Base-by-base conservation (phyloP, 2,888 invertebrate species). In the Tetragnatha montana region DNA sequence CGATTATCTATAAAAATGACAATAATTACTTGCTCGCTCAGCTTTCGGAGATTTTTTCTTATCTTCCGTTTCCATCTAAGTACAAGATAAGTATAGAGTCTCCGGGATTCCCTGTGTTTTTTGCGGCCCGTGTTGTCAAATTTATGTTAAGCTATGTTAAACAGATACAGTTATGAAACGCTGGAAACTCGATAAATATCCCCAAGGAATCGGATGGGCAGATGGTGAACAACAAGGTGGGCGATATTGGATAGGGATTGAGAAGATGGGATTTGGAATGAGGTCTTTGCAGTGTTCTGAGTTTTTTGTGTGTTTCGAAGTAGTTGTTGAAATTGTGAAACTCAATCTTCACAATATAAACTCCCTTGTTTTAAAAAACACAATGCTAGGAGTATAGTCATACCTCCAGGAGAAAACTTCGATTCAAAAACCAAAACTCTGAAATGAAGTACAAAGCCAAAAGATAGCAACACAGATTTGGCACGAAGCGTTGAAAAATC, bases 141-240 rank as follows among this genome's bases (percentile, higher is more conserved):
- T 85, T 89, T 89, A 89, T 89, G 89, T 85, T 89, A 89, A 89
- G 85, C 87, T 87, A 87, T 87, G 87, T 50, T 87, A 87, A 87
- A 69, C 85, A 85, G 85, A 89, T 89, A 89, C 89, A 69, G 89
- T 85, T 81, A 81, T 81, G 68, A 81, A 78, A 76, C 22, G 75
- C 70, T 50, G 49, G 76, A 68, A 85, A 81, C 68, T 69, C 14
- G 73, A 87, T 68, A 75, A 75, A 87, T 68, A 79, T 21, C 19
- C 1, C 19, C 21, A 51, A 81, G 60, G 75, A 68, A n/a, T 17
- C 19, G 1, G n/a, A 17, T 19, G 35, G 1, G 21, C 75, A 88
- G 79, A 50, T 83, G 75, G 70, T 88, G 22, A 68, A 19, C 10
- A 51, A 73, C 78, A 83, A 80, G 10, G 60, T 60, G 60, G 12